Percentiles rank a stretch among this genome's conserved stretches.
Conservation (phyloP, 2,888 invertebrate genomes). For the Pollenia labialis region DNA sequence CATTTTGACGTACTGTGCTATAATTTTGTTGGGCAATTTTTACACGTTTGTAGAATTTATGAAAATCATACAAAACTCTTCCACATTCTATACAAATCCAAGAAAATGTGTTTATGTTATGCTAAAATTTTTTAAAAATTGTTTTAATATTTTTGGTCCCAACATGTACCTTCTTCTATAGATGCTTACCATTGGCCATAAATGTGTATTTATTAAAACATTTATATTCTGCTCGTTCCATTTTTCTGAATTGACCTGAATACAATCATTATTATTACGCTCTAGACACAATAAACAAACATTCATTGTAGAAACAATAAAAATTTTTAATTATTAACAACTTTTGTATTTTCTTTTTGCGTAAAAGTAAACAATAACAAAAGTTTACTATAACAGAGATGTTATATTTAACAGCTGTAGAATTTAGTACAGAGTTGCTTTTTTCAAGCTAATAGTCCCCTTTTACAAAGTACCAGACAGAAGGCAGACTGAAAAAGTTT, state of each 20-base stretch:
- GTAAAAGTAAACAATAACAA: constrained; percentile 50
- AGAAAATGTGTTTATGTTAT: constrained; percentile 4
- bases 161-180: neutral
- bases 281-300: constrained; percentile 56
- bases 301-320: constrained; percentile 32
- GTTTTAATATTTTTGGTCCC: neutral
- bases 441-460: no score
- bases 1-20: constrained; percentile 72
- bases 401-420: constrained; percentile 44
- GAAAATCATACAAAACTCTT: constrained; percentile 73
- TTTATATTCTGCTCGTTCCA: constrained; percentile 46
- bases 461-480: no score
- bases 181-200: constrained; percentile 65
- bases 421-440: no score
- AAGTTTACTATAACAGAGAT: neutral
- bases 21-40: constrained; percentile 75
- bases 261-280: constrained; percentile 8
- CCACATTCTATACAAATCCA: constrained; percentile 30
- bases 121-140: neutral
- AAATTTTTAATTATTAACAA: neutral
- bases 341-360: neutral
- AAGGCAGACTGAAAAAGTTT: no score
- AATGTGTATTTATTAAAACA: constrained; percentile 51
- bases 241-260: constrained; percentile 49
- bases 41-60: constrained; percentile 77